A percentile compares a stretch with the other conserved stretches of the same genome.
Conservation (phyloP, 2,888 invertebrate species). For the Lasioglossum pauxillum region DNA sequence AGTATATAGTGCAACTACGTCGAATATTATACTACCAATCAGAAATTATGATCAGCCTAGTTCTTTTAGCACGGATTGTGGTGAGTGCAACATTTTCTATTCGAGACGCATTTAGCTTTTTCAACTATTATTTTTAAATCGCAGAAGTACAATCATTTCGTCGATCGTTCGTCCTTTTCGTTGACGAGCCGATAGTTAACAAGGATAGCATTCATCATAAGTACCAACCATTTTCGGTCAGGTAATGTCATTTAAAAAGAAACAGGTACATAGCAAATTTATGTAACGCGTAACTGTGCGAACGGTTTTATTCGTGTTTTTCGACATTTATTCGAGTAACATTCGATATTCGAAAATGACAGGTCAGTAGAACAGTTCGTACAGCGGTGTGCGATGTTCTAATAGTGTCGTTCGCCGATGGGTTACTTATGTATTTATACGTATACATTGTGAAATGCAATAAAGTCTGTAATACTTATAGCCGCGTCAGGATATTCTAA, state of each 20-base stretch:
- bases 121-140: background rate
- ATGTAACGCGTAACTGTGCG: slow-evolving; percentile 43
- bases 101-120: background rate
- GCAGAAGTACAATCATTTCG: background rate
- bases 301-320: slow-evolving; percentile 18
- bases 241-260: slow-evolving; percentile 31
- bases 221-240: slow-evolving; percentile 56
- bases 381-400: slow-evolving; percentile 1
- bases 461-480: background rate
- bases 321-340: slow-evolving; percentile 15
- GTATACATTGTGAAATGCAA: background rate
- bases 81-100: background rate
- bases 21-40: background rate
- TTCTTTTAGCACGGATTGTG: background rate
- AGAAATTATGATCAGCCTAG: background rate
- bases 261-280: slow-evolving; percentile 40
- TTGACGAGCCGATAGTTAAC: background rate
- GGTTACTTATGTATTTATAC: slow-evolving; percentile 15
- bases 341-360: slow-evolving; percentile 23
- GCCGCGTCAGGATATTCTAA: background rate
- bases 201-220: slow-evolving; percentile 34
- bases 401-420: slow-evolving; percentile 15
- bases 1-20: background rate
- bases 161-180: slow-evolving; percentile 15
- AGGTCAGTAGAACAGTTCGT: slow-evolving; percentile 32